Conservation (phyloP, 2,888 invertebrate species). For the Drosophila prostipennis region DNA sequence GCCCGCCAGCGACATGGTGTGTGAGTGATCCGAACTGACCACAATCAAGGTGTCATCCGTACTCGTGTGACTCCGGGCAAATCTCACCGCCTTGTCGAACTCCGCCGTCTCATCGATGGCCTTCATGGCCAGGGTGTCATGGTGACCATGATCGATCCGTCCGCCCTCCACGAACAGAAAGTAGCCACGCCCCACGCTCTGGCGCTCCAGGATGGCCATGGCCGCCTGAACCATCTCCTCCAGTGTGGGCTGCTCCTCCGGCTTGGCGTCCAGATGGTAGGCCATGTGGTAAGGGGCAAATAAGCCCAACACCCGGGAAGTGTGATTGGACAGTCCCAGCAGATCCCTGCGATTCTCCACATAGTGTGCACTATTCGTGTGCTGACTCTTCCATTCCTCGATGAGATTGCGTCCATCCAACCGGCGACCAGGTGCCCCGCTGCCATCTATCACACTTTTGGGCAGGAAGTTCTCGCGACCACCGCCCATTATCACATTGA, state of each 20-base stretch:
- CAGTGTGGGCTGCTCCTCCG: slow-evolving; percentile 87
- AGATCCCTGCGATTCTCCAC: slow-evolving; percentile 88
- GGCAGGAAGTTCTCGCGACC: slow-evolving; percentile 89
- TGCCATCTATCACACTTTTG: slow-evolving; percentile 85
- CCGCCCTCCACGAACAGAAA: slow-evolving; percentile 91
- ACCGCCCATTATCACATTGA: slow-evolving; percentile 92
- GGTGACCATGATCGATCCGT: slow-evolving; percentile 92
- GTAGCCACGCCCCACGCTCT: slow-evolving; percentile 87
- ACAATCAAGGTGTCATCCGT: slow-evolving; percentile 91
- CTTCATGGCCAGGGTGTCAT: slow-evolving; percentile 87
- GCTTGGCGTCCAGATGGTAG: slow-evolving; percentile 88
- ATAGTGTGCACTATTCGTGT: slow-evolving; percentile 84
- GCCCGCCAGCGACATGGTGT: slow-evolving; percentile 85
- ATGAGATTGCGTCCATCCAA: slow-evolving; percentile 88
- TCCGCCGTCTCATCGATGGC: slow-evolving; percentile 93
- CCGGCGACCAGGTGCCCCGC: slow-evolving; percentile 85
- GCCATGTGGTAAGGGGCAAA: slow-evolving; percentile 89
- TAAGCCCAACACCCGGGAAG: slow-evolving; percentile 89
- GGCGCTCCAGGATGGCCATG: slow-evolving; percentile 87
- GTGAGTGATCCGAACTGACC: slow-evolving; percentile 92
- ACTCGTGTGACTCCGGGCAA: slow-evolving; percentile 87
- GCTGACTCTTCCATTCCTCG: slow-evolving; percentile 87
- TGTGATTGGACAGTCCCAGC: slow-evolving; percentile 84
- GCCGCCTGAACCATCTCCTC: slow-evolving; percentile 91
- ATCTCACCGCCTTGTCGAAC: slow-evolving; percentile 89